phyloP scores from a whole-genome alignment of 2,113 vertebrate species.

The Apteryx owenii region DNA sequence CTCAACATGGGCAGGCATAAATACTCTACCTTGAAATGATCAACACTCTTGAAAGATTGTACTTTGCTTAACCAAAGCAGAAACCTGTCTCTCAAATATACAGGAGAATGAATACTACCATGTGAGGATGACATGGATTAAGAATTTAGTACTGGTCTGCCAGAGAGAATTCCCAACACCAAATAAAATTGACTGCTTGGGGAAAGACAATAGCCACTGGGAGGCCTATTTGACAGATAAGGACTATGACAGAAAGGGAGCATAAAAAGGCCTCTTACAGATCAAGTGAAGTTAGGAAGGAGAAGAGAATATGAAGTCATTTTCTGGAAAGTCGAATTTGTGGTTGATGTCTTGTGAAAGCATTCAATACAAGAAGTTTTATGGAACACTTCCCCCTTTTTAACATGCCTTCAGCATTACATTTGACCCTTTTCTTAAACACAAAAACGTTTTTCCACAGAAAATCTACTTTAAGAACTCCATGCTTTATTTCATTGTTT shows the following conservation, averaged over 20 bases:
- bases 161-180: neutral
- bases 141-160: neutral
- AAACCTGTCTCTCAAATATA: neutral
- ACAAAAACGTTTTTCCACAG: neutral
- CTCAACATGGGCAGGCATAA: neutral
- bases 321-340: neutral
- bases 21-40: neutral
- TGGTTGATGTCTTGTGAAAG: neutral
- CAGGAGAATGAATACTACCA: neutral
- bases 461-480: neutral
- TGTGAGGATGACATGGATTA: neutral
- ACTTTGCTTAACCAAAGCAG: neutral
- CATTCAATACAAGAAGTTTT: neutral
- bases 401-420: fast-evolving
- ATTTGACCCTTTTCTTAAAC: neutral
- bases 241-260: neutral
- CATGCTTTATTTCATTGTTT: neutral
- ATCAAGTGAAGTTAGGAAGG: neutral
- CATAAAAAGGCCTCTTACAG: neutral
- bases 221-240: neutral
- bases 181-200: neutral
- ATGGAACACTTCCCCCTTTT: neutral
- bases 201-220: neutral
- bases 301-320: neutral
- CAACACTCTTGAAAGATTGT: neutral